A percentile compares a stretch with the other conserved stretches of the same genome.
phyloP scores from a whole-genome alignment of 2,888 invertebrate genomes.

The Colostygia pectinataria region DNA sequence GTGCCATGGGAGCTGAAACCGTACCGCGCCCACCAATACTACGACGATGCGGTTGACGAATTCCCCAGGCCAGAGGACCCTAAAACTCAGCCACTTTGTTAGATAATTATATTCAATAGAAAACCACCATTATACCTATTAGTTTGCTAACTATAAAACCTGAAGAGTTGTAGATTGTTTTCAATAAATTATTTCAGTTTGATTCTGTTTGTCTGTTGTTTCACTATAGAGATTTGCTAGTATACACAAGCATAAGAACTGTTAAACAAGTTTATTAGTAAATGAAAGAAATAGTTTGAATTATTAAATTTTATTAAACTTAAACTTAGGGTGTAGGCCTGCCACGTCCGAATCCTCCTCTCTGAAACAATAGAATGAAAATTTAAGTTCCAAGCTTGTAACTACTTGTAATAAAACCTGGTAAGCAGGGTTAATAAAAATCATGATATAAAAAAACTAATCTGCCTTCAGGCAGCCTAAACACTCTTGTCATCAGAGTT shows the following conservation, averaged over 20 bases:
- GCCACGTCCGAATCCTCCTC: conserved; percentile 92
- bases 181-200: conserved; percentile 44
- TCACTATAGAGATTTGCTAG: background rate
- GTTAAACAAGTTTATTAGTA: too few species aligned
- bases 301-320: conserved; percentile 60
- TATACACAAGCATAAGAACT: too few species aligned
- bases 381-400: background rate
- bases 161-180: conserved; percentile 41
- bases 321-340: conserved; percentile 81
- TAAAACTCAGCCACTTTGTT: conserved; percentile 47
- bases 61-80: conserved; percentile 87
- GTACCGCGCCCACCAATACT: conserved; percentile 86
- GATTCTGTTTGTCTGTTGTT: conserved; percentile 24
- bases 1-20: conserved; percentile 92
- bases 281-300: conserved; percentile 15
- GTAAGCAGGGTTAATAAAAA: too few species aligned
- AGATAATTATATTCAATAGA: conserved; percentile 13
- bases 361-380: conserved; percentile 78
- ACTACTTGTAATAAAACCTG: too few species aligned
- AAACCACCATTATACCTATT: conserved; percentile 5
- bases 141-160: background rate
- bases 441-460: too few species aligned
- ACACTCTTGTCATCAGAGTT: too few species aligned
- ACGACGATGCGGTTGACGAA: conserved; percentile 89
- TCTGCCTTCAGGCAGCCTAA: too few species aligned